Conservation (phyloP, 2,888 invertebrate species). For the Leptinotarsa tumamoca region DNA sequence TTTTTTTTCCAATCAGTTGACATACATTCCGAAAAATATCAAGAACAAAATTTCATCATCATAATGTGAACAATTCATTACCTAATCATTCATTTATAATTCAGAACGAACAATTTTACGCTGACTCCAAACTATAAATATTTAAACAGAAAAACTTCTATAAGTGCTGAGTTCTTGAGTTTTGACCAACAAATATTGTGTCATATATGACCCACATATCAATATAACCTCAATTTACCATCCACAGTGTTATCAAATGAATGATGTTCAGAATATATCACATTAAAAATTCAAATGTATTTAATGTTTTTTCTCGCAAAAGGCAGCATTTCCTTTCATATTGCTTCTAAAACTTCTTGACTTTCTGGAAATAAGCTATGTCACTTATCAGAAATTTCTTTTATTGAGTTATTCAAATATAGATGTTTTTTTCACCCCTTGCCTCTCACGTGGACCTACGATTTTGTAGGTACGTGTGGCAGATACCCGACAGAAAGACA, state of each 20-base stretch:
- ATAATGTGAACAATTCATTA: constrained; percentile 8
- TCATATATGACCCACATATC: background rate
- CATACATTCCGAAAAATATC: background rate
- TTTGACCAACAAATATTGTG: background rate
- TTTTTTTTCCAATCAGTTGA: background rate
- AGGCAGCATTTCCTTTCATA: too few species aligned
- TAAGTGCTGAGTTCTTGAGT: background rate
- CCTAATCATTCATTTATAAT: background rate
- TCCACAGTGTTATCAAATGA: background rate
- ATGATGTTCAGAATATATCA: background rate
- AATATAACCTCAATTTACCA: background rate
- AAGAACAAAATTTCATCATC: background rate
- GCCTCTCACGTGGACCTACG: too few species aligned
- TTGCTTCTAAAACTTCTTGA: too few species aligned
- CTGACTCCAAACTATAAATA: background rate
- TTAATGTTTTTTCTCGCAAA: too few species aligned
- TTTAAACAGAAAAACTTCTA: background rate
- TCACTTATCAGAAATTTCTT: too few species aligned
- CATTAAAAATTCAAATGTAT: too few species aligned
- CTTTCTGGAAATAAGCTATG: too few species aligned
- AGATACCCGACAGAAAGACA: too few species aligned
- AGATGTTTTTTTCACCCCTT: too few species aligned
- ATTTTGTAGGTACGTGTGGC: too few species aligned
- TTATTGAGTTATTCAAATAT: too few species aligned
- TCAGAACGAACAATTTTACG: constrained; percentile 2